Evolutionary conservation across 2,113 vertebrate genomes (phyloP).

Genomic region (Telmatochromis brachygnathus): DNA sequence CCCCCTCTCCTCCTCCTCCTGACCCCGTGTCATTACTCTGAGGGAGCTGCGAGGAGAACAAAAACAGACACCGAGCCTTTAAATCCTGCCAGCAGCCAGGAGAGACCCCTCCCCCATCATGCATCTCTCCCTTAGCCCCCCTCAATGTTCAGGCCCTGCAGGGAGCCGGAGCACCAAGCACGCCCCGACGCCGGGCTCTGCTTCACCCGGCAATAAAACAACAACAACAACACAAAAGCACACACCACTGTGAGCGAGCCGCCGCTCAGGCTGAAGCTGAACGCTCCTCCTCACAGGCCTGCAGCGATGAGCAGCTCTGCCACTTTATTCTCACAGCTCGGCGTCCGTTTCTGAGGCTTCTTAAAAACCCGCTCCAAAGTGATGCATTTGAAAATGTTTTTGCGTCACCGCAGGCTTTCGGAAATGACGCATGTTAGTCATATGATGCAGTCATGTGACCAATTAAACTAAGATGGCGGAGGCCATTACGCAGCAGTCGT

Average conservation of each 20-base stretch:
- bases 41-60: neutral
- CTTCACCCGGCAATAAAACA: neutral
- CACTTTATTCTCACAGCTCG: neutral
- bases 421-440: neutral
- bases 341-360: neutral
- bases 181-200: neutral
- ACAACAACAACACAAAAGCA: neutral
- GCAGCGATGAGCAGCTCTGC: neutral
- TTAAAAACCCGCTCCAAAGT: neutral
- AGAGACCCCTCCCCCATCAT: neutral
- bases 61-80: slow-evolving; percentile 4
- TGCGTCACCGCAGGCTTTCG: neutral
- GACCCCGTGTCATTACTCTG: slow-evolving; percentile 23
- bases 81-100: neutral
- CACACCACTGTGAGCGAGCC: neutral
- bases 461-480: neutral
- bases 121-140: neutral
- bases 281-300: neutral
- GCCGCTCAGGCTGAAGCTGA: neutral
- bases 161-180: neutral
- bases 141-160: neutral
- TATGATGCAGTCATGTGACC: neutral
- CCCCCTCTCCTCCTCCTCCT: neutral
- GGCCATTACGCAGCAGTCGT: neutral
- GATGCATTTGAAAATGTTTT: neutral